Conservation (phyloP, 2,888 invertebrate genomes). For the Ormyrus rosae region DNA sequence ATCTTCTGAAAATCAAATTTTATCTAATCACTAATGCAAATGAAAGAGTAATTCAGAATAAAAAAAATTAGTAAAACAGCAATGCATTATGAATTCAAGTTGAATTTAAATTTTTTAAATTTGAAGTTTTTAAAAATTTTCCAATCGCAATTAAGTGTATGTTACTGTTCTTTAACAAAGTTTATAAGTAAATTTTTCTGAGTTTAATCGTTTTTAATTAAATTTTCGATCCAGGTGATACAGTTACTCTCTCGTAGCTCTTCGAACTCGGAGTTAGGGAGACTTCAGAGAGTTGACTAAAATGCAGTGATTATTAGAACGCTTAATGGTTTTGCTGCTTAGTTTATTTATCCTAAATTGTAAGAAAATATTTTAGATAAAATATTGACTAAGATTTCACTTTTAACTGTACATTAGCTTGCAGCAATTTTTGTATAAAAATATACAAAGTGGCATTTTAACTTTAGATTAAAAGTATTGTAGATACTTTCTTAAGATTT, state of each 20-base stretch:
- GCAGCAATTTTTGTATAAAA: slow-evolving; percentile 52
- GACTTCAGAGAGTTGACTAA: slow-evolving; percentile 56
- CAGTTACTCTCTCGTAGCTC: slow-evolving; percentile 40
- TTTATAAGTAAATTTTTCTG: not conserved
- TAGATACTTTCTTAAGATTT: slow-evolving; percentile 41
- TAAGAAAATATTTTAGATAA: slow-evolving; percentile 41
- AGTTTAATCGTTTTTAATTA: slow-evolving; percentile 36
- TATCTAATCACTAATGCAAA: not conserved
- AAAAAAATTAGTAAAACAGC: no score
- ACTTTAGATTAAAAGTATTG: slow-evolving; percentile 32
- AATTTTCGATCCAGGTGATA: slow-evolving; percentile 53
- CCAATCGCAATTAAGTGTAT: slow-evolving; percentile 24
- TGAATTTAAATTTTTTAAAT: not conserved
- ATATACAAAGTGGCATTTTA: slow-evolving; percentile 47
- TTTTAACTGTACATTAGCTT: slow-evolving; percentile 55
- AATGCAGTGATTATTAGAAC: slow-evolving; percentile 56
- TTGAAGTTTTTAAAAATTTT: slow-evolving; percentile 4
- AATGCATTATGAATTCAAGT: not conserved
- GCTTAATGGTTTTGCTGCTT: slow-evolving; percentile 52
- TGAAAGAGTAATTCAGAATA: no score
- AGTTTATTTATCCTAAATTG: slow-evolving; percentile 50
- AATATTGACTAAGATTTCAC: slow-evolving; percentile 32
- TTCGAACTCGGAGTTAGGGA: slow-evolving; percentile 47
- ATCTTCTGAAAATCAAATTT: slow-evolving; percentile 23
- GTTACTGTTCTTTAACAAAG: not conserved